Percentiles rank a stretch among this genome's conserved stretches.
Conservation (phyloP, 2,113 vertebrate species). For the Callocephalon fimbriatum region DNA sequence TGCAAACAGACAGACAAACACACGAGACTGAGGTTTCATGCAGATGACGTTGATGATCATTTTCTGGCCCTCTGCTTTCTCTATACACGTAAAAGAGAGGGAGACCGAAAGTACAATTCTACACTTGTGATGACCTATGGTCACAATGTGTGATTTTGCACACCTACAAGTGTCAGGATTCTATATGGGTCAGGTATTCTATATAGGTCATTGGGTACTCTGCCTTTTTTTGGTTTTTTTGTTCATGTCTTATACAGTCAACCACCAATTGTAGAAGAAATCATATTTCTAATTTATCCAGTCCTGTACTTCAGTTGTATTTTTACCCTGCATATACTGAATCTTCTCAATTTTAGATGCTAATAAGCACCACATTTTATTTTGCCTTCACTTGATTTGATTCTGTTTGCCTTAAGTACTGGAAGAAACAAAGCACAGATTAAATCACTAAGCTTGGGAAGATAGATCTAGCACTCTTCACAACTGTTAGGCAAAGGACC, state of each 20-base stretch:
- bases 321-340: not conserved
- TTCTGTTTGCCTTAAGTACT: not conserved
- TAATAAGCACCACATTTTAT: not conserved
- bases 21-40: not conserved
- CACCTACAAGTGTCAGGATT: not conserved
- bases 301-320: not conserved
- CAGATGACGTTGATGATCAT: not conserved
- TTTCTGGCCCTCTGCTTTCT: not conserved
- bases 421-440: not conserved
- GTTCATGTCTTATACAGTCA: not conserved
- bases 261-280: not conserved
- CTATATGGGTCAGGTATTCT: not conserved
- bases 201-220: not conserved
- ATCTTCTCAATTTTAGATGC: not conserved
- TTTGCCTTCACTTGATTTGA: not conserved
- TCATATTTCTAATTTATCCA: not conserved
- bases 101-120: not conserved
- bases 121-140: not conserved
- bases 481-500: not conserved
- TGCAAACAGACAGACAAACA: not conserved
- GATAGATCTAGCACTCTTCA: not conserved
- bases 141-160: not conserved
- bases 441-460: not conserved
- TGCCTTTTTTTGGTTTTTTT: no score
- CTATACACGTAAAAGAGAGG: not conserved